These are phyloP conservation scores for Pygoscelis antarcticus DNA, from an alignment of 2,113 vertebrate genomes.

Conservation along the genomic window DNA sequence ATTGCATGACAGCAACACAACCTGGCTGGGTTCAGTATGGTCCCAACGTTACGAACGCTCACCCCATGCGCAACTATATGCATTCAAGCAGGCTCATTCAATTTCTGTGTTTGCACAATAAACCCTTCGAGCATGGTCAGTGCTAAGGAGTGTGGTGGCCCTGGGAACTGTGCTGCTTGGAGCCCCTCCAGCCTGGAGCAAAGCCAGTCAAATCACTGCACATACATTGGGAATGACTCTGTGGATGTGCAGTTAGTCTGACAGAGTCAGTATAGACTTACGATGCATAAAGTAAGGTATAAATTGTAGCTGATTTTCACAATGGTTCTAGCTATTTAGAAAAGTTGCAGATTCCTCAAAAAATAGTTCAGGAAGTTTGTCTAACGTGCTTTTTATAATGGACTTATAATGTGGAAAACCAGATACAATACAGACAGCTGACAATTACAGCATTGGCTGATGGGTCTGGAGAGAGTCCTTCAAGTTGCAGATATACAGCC, in stretches of 20 bases:
- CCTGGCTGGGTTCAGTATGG: background rate
- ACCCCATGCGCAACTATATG: background rate
- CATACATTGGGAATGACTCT: background rate
- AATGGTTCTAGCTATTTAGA: background rate
- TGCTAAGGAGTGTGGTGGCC: background rate
- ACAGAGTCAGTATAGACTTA: background rate
- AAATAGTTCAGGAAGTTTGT: background rate
- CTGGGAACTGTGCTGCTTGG: background rate
- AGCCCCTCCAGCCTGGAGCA: background rate
- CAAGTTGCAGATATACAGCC: background rate
- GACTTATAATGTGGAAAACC: background rate
- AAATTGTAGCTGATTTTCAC: background rate
- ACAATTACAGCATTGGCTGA: background rate
- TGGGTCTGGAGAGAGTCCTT: background rate
- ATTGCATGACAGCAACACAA: background rate
- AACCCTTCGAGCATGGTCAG: background rate
- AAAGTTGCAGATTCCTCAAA: background rate
- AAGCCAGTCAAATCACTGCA: background rate
- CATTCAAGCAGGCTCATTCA: background rate
- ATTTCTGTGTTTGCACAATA: background rate
- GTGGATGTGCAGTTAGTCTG: background rate
- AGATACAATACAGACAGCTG: background rate
- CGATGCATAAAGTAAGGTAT: background rate
- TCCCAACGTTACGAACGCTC: accelerated
- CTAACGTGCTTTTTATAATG: background rate